Evolutionary conservation across 1,140 invertebrate genomes (phyloP).

Genomic region (Listronotus oregonensis): DNA sequence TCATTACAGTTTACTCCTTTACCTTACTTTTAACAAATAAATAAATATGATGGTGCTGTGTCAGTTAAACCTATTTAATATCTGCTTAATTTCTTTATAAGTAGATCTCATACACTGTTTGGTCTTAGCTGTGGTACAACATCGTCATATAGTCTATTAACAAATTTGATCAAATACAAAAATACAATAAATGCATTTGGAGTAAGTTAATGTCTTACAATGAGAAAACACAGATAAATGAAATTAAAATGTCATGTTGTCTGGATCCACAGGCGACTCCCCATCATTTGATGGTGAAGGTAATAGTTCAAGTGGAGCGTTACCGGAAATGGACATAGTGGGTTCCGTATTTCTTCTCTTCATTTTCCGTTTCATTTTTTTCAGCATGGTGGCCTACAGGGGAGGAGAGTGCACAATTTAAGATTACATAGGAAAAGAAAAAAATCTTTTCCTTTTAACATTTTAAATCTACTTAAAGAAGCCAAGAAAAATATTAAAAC

Average conservation of each 20-base stretch:
- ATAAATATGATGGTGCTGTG: background rate
- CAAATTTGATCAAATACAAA: too few species aligned
- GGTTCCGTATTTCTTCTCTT: conserved; percentile 92
- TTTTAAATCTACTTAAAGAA: too few species aligned
- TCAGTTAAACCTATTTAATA: too few species aligned
- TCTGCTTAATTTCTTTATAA: too few species aligned
- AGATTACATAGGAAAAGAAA: background rate
- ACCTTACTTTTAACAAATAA: conserved; percentile 3
- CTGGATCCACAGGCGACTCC: conserved; percentile 53
- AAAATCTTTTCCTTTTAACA: too few species aligned
- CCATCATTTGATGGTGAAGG: conserved; percentile 56
- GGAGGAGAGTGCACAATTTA: conserved; percentile 10
- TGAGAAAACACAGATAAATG: background rate
- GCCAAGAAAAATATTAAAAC: too few species aligned
- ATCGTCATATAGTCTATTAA: too few species aligned
- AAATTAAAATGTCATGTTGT: conserved; percentile 53
- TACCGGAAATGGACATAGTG: conserved; percentile 78
- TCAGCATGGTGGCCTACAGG: conserved; percentile 70
- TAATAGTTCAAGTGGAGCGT: conserved; percentile 62
- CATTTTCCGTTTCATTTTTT: conserved; percentile 93
- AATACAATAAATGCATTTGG: background rate
- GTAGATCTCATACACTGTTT: too few species aligned
- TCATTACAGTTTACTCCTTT: conserved; percentile 50
- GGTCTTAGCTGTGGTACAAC: too few species aligned
- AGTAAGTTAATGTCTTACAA: background rate